Evolutionary conservation across 2,797 vertebrate genomes (phyloP).

Genomic region (Danio aesculapii): DNA sequence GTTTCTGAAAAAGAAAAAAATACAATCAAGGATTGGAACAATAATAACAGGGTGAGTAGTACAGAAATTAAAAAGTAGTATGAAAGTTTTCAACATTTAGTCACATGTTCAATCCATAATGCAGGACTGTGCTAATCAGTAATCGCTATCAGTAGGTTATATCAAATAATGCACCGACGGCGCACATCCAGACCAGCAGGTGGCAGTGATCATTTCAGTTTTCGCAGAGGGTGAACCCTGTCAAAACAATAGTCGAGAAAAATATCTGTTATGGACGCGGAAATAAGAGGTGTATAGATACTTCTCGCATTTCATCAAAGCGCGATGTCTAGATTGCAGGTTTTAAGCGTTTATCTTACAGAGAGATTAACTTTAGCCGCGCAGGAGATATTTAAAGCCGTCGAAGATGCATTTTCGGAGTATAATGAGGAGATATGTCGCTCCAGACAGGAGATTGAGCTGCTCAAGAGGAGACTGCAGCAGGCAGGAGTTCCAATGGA

Average conservation of each 20-base stretch:
- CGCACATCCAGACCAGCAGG: conserved; percentile 31
- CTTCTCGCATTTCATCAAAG: not conserved
- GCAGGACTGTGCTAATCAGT: not conserved
- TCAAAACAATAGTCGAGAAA: not conserved
- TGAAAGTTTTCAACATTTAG: too few relatives aligned
- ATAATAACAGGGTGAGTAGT: too few relatives aligned
- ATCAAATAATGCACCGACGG: not conserved
- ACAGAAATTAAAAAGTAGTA: too few relatives aligned
- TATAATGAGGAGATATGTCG: conserved; percentile 58
- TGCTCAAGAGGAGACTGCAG: conserved; percentile 52
- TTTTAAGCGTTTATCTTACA: conserved; percentile 52
- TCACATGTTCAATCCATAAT: too few relatives aligned
- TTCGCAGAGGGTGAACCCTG: not conserved
- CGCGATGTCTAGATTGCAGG: conserved; percentile 53
- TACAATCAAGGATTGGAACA: too few relatives aligned
- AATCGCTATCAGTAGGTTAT: too few relatives aligned
- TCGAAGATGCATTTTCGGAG: conserved; percentile 58
- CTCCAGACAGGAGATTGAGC: conserved; percentile 53
- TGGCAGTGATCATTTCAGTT: not conserved
- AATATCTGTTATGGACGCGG: not conserved
- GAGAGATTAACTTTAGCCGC: conserved; percentile 58
- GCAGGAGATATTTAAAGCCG: conserved; percentile 61
- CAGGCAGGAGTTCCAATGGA: conserved; percentile 52
- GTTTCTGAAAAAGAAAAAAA: too few relatives aligned
- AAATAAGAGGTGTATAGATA: not conserved